Conservation (phyloP, 2,797 vertebrate species). For the Catharus ustulatus region DNA sequence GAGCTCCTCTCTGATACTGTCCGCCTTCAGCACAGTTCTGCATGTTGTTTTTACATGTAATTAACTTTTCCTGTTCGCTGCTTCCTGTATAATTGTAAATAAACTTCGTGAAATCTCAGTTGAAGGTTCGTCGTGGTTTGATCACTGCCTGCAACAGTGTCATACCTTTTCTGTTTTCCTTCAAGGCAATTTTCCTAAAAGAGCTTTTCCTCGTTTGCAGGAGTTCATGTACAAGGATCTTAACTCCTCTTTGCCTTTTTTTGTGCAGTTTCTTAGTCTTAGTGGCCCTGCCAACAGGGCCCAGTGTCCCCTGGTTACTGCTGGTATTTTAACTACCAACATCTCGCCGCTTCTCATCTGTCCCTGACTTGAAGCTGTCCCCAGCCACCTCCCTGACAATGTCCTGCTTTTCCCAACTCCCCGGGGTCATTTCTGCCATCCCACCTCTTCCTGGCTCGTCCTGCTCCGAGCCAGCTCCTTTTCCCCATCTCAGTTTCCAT, state of each 20-base stretch:
- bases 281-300: not conserved
- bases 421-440: not conserved
- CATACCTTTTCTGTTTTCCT: fast-evolving
- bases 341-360: not conserved
- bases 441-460: not conserved
- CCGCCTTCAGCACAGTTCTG: fast-evolving
- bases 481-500: not conserved
- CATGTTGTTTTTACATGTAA: fast-evolving
- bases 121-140: fast-evolving
- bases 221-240: fast-evolving
- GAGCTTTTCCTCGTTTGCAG: not conserved
- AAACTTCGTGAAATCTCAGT: not conserved
- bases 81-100: not conserved
- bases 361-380: not conserved
- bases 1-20: fast-evolving
- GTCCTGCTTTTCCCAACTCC: not conserved
- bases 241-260: not conserved
- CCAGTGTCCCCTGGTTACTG: not conserved
- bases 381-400: not conserved
- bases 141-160: fast-evolving
- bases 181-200: not conserved
- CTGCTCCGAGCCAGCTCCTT: not conserved
- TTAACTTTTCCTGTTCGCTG: not conserved
- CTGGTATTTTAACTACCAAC: not conserved
- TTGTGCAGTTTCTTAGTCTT: not conserved